Conservation (phyloP, 2,113 vertebrate genomes). For the Rhabdomys dilectus region DNA sequence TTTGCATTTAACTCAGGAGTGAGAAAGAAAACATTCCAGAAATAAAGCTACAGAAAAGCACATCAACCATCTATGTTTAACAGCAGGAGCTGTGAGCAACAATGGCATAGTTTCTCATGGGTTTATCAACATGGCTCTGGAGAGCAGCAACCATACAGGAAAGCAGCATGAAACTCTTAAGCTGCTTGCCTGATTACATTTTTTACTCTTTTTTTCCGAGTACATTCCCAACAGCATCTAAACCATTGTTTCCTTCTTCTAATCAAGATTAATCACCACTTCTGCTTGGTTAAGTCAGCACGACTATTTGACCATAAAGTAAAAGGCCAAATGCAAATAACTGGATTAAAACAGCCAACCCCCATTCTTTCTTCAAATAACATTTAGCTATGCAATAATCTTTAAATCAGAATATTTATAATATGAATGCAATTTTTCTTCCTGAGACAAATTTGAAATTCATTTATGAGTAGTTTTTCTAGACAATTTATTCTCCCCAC, state of each 20-base stretch:
- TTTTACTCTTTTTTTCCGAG: background rate
- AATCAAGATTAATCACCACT: background rate
- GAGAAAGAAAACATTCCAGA: constrained; percentile 31
- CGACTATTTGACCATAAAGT: background rate
- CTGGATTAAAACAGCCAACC: background rate
- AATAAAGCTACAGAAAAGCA: constrained; percentile 53
- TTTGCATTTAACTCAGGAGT: background rate
- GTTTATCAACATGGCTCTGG: background rate
- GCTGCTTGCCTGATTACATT: background rate
- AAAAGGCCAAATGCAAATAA: constrained; percentile 40
- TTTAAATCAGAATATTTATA: constrained; percentile 3
- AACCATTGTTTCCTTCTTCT: background rate
- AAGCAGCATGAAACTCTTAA: background rate
- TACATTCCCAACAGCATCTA: background rate
- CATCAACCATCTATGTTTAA: background rate
- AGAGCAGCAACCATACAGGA: background rate
- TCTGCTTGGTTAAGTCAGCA: background rate
- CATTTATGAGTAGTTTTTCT: background rate
- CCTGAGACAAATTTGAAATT: constrained; percentile 4
- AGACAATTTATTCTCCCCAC: background rate
- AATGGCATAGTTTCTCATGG: background rate
- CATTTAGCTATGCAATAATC: background rate
- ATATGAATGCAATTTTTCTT: background rate
- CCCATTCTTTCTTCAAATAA: background rate
- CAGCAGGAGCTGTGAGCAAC: background rate